Evolutionary conservation across 2,888 invertebrate genomes (phyloP), one percentile per base, ranked within the genome.

Genomic region (Pardosa pseudoannulata): DNA sequence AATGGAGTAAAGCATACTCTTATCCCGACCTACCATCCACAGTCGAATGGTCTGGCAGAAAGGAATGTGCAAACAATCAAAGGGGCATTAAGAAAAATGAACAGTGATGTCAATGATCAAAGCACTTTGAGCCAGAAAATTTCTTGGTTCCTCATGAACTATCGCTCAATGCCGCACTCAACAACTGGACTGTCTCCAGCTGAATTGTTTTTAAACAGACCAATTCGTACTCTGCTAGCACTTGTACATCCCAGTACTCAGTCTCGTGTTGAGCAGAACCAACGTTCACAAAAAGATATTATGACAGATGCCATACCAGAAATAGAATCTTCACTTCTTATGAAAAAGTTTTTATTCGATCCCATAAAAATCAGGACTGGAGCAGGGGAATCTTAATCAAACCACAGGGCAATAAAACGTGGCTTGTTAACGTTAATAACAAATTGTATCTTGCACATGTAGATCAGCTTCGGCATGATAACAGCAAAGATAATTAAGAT

Each of bases 131-230:
- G 1, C 13, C 28, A 2, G 1, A 74, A 74, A 28, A 28, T 73
- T 1, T 27, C 11, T 6, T 7, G 50, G 3, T 50, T 72, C 19
- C 19, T 72, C 1, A 9, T 72, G 23, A 46, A 11, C 13, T 72
- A 72, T 28, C 19, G 72, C 6, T 72, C 72, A 9, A 23, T 62
- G 6, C 62, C 74, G 5, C 74, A 74, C 19, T 32, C 32, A 1
- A 74, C 74, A 7, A 74, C 32, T 6, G 74, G 74, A 5, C 1
- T 32, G 1, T 74, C 74, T 19, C 74, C 74, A 0, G 74, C 62
- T 9, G 62, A 74, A 19, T 7, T 74, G 28, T 74, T 74, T 31
- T 28, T 74, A 11, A 2, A 1, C 11, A 19, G 62, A 11, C 36
- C 31, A 1, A 64, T 74, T 62, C 5, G 32, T 9, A 74, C 74